These are phyloP conservation scores for Morinoia aosen DNA, from an alignment of 2,888 invertebrate species.

Conservation along the genomic window DNA sequence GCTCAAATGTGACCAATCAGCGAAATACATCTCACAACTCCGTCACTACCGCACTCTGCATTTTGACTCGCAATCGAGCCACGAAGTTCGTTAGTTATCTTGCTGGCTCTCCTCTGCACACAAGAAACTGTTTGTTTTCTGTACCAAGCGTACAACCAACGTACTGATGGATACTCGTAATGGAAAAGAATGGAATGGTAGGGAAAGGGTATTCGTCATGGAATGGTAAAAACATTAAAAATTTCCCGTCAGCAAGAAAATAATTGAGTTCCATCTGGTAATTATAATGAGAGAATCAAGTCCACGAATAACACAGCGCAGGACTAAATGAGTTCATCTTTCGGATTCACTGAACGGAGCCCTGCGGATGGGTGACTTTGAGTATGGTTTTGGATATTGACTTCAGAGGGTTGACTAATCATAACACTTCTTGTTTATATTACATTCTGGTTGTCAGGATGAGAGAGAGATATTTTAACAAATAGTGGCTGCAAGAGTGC, in stretches of 20 bases:
- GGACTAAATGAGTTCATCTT: neutral
- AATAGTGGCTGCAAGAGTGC: neutral
- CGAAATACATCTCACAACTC: slow-evolving; percentile 5
- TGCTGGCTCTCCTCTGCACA: neutral
- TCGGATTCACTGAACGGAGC: neutral
- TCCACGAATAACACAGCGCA: neutral
- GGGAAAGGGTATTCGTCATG: too few relatives aligned
- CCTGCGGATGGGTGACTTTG: neutral
- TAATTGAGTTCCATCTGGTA: neutral
- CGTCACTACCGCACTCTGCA: neutral
- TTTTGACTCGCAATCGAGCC: neutral
- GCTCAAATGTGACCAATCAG: slow-evolving; percentile 14
- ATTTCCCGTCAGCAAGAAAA: too few relatives aligned
- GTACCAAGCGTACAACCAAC: neutral
- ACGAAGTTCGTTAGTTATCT: neutral
- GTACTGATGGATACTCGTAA: too few relatives aligned
- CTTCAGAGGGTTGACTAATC: neutral
- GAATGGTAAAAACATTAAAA: too few relatives aligned
- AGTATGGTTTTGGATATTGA: neutral
- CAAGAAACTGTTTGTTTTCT: neutral
- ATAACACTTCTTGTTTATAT: neutral
- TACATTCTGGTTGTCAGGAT: neutral
- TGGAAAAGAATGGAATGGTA: too few relatives aligned
- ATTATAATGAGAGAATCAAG: neutral
- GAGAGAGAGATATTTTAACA: neutral